These are phyloP conservation scores for Morinoia aosen DNA, from an alignment of 2,888 invertebrate genomes.

Conservation along the genomic window DNA sequence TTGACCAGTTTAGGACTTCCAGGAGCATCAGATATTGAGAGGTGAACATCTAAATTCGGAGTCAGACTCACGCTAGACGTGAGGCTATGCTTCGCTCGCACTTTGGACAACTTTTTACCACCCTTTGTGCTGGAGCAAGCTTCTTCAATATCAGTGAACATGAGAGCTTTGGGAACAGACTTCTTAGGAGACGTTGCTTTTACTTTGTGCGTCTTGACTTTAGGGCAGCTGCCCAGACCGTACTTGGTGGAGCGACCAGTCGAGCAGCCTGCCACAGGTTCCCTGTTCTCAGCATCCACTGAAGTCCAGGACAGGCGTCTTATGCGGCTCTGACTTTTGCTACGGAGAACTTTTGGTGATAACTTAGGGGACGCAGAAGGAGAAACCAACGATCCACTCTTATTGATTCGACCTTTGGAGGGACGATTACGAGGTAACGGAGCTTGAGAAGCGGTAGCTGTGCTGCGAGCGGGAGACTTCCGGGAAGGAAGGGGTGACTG, in stretches of 20 bases:
- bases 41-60: conserved; percentile 62
- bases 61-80: conserved; percentile 62
- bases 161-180: conserved; percentile 59
- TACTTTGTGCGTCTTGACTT: conserved; percentile 60
- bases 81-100: conserved; percentile 61
- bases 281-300: conserved; percentile 65
- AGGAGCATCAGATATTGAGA: conserved; percentile 64
- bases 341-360: conserved; percentile 62
- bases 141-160: conserved; percentile 64
- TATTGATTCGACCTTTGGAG: conserved; percentile 5
- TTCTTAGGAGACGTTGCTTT: conserved; percentile 62
- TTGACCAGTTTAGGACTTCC: conserved; percentile 62
- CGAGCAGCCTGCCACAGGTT: conserved; percentile 57
- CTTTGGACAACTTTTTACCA: conserved; percentile 7
- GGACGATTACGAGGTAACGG: not conserved
- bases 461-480: conserved; percentile 13
- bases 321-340: conserved; percentile 60
- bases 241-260: conserved; percentile 55
- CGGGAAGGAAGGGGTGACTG: conserved; percentile 13
- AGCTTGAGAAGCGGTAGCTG: not conserved
- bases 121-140: not conserved
- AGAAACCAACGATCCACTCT: not conserved
- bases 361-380: conserved; percentile 15
- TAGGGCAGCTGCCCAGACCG: conserved; percentile 27
- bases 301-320: conserved; percentile 63